Percentiles rank a stretch among this genome's conserved stretches.
phyloP scores from a whole-genome alignment of 1,140 invertebrate genomes.

The Zaprionus taronus region DNA sequence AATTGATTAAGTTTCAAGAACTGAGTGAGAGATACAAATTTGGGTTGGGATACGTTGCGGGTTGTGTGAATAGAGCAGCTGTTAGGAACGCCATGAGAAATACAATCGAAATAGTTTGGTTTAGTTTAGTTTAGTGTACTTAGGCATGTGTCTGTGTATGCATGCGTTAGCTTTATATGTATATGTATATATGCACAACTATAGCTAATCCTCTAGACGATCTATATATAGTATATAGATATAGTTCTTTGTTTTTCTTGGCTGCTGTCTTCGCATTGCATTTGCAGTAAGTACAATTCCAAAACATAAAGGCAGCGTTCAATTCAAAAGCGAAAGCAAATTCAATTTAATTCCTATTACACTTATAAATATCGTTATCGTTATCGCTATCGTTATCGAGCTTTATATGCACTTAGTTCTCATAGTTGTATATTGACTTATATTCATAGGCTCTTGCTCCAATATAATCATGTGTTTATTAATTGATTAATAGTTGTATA shows the following conservation, averaged over 20 bases:
- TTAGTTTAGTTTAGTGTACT: conserved; percentile 23
- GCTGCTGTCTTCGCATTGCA: conserved; percentile 27
- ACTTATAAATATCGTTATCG: conserved; percentile 17
- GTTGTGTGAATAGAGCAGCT: conserved; percentile 20
- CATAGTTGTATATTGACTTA: conserved; percentile 43
- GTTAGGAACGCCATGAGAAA: conserved; percentile 63
- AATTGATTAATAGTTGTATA: conserved; percentile 60
- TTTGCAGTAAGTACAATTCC: conserved; percentile 51
- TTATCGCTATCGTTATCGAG: conserved; percentile 7
- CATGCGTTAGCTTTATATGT: conserved; percentile 8
- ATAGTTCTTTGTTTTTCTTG: background rate
- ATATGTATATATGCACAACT: conserved; percentile 10
- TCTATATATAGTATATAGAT: conserved; percentile 20
- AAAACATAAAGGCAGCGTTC: conserved; percentile 45
- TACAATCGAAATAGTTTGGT: conserved; percentile 2
- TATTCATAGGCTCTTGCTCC: conserved; percentile 18
- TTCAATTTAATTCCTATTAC: conserved; percentile 32
- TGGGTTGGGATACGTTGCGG: background rate
- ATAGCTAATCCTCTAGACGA: conserved; percentile 15
- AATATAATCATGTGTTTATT: conserved; percentile 24
- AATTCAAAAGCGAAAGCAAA: conserved; percentile 45
- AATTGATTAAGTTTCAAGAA: conserved; percentile 1
- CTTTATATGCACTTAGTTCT: conserved; percentile 30
- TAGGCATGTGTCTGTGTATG: background rate
- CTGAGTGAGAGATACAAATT: background rate